phyloP scores from a whole-genome alignment of 2,888 invertebrate species.

The Sialis lutaria region DNA sequence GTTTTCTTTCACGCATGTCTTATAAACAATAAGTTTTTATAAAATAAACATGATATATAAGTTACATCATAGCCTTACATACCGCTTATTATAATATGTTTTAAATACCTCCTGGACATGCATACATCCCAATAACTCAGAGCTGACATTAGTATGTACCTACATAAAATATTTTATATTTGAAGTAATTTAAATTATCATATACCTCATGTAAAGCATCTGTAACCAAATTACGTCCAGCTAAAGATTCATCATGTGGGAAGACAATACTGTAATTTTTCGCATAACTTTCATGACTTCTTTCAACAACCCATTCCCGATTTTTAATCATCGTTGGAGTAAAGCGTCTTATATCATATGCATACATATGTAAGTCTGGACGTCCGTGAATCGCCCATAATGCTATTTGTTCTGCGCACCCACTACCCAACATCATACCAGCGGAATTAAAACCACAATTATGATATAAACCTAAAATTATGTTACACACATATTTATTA shows the following conservation, averaged over 20 bases:
- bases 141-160: conserved; percentile 21
- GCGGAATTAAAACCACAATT: conserved; percentile 81
- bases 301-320: conserved; percentile 58
- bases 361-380: conserved; percentile 71
- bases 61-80: no score
- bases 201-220: conserved; percentile 48
- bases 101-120: not conserved
- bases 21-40: no score
- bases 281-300: conserved; percentile 80
- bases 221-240: conserved; percentile 53
- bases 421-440: conserved; percentile 84
- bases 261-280: conserved; percentile 72
- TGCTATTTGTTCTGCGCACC: conserved; percentile 70
- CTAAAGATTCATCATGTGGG: conserved; percentile 67
- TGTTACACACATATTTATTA: conserved; percentile 1
- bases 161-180: conserved; percentile 17
- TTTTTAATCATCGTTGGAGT: conserved; percentile 53
- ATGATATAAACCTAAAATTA: conserved; percentile 51
- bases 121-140: conserved; percentile 56
- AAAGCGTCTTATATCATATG: conserved; percentile 73
- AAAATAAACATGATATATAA: no score
- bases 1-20: not conserved
- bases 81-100: not conserved
- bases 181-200: not conserved
- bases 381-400: conserved; percentile 71